Evolutionary conservation across 1,140 invertebrate genomes (phyloP).

Genomic region (Cherax destructor): DNA sequence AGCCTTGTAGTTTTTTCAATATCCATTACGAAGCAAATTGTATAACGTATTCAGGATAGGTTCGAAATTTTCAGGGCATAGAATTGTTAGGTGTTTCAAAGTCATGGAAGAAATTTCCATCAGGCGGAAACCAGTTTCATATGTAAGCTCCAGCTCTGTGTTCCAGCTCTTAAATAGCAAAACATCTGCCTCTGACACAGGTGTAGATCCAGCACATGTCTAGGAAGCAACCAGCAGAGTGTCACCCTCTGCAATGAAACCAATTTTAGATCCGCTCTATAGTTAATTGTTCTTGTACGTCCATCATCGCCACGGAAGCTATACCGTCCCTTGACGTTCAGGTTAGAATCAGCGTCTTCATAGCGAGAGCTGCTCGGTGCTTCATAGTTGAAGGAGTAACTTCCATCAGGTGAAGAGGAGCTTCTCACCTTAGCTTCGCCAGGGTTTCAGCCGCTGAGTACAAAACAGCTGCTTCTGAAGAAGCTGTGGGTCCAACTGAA

Average conservation of each 20-base stretch:
- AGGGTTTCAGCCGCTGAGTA: neutral
- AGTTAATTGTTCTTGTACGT: neutral
- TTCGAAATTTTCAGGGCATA: too few relatives aligned
- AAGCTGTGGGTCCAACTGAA: neutral
- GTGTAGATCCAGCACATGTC: neutral
- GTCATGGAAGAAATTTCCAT: too few relatives aligned
- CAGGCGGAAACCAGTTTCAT: too few relatives aligned
- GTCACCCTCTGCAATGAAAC: neutral
- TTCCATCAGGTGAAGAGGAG: conserved; percentile 10
- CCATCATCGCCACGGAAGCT: conserved; percentile 70
- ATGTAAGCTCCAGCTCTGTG: too few relatives aligned
- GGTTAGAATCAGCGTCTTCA: conserved; percentile 71
- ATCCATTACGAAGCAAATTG: too few relatives aligned
- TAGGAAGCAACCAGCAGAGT: neutral
- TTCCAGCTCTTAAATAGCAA: too few relatives aligned
- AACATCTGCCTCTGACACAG: neutral
- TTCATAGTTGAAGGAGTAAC: conserved; percentile 65
- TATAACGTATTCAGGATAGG: too few relatives aligned
- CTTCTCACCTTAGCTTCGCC: neutral
- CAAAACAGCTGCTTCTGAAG: neutral
- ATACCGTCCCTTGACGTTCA: conserved; percentile 73
- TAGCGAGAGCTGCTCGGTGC: conserved; percentile 69
- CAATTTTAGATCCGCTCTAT: neutral
- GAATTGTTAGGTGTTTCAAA: too few relatives aligned
- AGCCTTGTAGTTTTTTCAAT: neutral